phyloP scores from a whole-genome alignment of 2,888 invertebrate species.

The Drosophila ezoana region DNA sequence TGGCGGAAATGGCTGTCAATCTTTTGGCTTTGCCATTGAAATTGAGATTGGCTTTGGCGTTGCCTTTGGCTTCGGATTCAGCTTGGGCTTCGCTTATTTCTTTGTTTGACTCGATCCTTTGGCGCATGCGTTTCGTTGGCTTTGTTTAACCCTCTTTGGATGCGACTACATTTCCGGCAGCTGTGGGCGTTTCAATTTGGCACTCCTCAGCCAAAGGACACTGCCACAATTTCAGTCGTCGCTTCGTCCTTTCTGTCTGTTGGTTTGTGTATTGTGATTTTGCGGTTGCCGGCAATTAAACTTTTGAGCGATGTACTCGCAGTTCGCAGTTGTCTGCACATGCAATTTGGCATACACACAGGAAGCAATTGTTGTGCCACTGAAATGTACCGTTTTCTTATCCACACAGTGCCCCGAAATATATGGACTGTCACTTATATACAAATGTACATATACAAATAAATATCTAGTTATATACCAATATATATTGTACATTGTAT shows the following conservation, averaged over 20 bases:
- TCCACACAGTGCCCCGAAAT: constrained; percentile 44
- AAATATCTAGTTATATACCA: constrained; percentile 28
- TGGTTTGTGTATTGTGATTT: constrained; percentile 34
- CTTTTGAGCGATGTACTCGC: constrained; percentile 53
- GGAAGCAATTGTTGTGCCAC: constrained; percentile 49
- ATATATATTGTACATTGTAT: constrained; percentile 9
- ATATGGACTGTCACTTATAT: constrained; percentile 55
- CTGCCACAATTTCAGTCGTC: constrained; percentile 9
- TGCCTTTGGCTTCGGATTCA: constrained; percentile 4
- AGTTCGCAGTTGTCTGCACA: constrained; percentile 60
- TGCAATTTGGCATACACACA: constrained; percentile 68
- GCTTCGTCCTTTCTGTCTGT: not conserved
- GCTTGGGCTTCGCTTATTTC: constrained; percentile 3
- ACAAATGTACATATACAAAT: constrained; percentile 3
- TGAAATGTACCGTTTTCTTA: constrained; percentile 81
- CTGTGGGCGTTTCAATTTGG: constrained; percentile 76
- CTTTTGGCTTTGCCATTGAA: constrained; percentile 19
- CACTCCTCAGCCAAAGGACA: constrained; percentile 52
- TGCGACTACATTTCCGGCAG: constrained; percentile 73
- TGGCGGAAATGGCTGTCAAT: constrained; percentile 70
- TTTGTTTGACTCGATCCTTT: constrained; percentile 47
- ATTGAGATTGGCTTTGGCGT: constrained; percentile 16
- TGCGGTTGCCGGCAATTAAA: constrained; percentile 54
- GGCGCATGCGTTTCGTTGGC: constrained; percentile 51
- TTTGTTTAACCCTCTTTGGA: constrained; percentile 49